phyloP scores from a whole-genome alignment of 2,113 vertebrate genomes.

The Rhadina sibilatrix region DNA sequence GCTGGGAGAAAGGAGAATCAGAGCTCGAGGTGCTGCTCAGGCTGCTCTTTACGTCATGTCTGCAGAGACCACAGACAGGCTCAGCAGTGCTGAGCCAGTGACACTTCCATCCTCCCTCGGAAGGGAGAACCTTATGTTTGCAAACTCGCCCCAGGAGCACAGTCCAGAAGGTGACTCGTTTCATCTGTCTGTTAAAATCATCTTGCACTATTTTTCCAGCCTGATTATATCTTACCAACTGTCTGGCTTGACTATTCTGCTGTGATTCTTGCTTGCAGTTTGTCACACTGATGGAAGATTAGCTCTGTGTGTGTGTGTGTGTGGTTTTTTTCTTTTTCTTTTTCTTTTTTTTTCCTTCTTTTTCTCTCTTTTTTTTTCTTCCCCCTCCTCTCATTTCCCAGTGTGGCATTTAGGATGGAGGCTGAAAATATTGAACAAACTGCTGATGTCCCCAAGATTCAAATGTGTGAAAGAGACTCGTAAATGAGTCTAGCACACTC shows the following conservation, averaged over 20 bases:
- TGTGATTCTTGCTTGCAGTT: neutral
- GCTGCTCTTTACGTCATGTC: neutral
- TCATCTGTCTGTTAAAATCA: neutral
- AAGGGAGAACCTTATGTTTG: neutral
- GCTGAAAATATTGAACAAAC: constrained; percentile 64
- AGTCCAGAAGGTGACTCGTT: constrained; percentile 14
- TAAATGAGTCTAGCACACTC: constrained; percentile 65
- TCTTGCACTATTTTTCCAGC: constrained; percentile 9
- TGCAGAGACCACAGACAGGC: neutral
- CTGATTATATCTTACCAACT: constrained; percentile 7
- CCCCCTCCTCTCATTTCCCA: neutral
- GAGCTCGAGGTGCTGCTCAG: neutral
- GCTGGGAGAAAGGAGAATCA: neutral
- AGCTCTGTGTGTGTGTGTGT: neutral
- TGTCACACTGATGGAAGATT: neutral
- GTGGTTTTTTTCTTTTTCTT: neutral
- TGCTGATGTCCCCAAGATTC: constrained; percentile 53
- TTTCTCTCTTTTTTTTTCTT: neutral
- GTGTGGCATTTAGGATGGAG: constrained; percentile 44
- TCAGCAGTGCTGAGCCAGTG: neutral
- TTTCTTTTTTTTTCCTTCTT: neutral
- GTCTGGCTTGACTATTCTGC: constrained; percentile 38
- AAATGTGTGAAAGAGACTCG: constrained; percentile 60
- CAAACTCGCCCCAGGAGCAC: neutral
- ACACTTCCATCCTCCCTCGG: neutral